phyloP scores from a whole-genome alignment of 2,797 vertebrate genomes.

The Catamblyrhynchus diadema region DNA sequence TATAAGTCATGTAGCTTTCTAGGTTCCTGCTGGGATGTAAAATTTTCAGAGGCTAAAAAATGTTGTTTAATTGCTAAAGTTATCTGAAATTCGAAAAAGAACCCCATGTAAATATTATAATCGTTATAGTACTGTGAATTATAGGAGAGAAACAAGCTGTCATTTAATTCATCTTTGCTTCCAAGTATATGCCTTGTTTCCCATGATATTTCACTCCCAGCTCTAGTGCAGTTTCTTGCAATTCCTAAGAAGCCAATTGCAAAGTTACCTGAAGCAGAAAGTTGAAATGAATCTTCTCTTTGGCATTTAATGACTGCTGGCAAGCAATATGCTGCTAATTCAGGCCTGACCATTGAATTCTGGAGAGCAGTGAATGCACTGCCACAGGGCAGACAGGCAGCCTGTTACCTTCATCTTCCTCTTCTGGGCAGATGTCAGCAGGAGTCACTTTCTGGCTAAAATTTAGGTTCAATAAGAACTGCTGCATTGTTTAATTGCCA shows the following conservation, averaged over 20 bases:
- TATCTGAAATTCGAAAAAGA: background rate
- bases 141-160: background rate
- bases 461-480: background rate
- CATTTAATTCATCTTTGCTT: background rate
- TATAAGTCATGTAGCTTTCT: background rate
- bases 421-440: background rate
- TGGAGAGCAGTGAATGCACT: background rate
- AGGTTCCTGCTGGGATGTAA: background rate
- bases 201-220: constrained; percentile 81
- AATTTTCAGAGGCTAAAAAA: background rate
- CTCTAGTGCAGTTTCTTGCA: constrained; percentile 85
- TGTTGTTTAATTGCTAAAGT: background rate
- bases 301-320: constrained; percentile 10
- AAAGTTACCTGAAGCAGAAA: constrained; percentile 83
- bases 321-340: constrained; percentile 5
- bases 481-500: background rate
- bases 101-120: accelerated
- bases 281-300: constrained; percentile 73
- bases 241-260: constrained; percentile 84
- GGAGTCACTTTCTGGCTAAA: background rate
- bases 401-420: background rate
- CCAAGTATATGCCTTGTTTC: background rate
- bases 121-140: background rate
- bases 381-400: background rate
- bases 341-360: background rate